Base-by-base conservation (phyloP, 2,797 vertebrate genomes). In the Erithacus rubecula region DNA sequence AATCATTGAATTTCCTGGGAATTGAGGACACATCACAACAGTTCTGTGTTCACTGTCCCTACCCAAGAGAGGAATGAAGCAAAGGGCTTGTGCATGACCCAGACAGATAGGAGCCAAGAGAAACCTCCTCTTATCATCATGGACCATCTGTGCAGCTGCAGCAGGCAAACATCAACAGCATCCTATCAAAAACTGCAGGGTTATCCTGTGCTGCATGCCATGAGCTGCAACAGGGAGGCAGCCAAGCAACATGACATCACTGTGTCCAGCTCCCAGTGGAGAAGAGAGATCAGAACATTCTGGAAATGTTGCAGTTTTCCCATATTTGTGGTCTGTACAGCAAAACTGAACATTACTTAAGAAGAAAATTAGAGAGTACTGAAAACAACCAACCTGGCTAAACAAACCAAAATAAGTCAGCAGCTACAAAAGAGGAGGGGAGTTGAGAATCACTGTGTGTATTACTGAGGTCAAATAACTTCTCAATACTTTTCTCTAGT, bases 161-260 rank as follows among this genome's bases (percentile, higher is more conserved):
- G 51, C 63, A 29, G 58, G 84, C 63, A 41, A 84, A 67, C 51
- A 46, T 36, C 83, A 78, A 15, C 59, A 30, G 12, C 16, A 0
- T 24, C 62, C 0, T 95, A 89, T 94, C 94, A n/a, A 23, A 75
- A 41, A 64, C 86, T 69, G 46, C 18, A 36, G 59, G 46, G 46
- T 29, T 49, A 9, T 59, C 37, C 0, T 46, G 56, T 5, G 8
- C 60, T 19, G 26, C 67, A 3, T 5, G 1, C 65, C 56, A 7
- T 2, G 52, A 68, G 55, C 67, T 85, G 71, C 82, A 30, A 9
- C 32, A 51, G 65, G 51, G 70, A 64, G 39, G 43, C 34, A 62
- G 80, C 58, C 69, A 47, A 75, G 74, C 56, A 84, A 44, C 15
- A 15, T 16, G 2, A 10, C 6, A 1, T 32, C 70, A 44, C 34